These are phyloP conservation scores for Mechanitis messenoides DNA, from an alignment of 2,888 invertebrate genomes.

Conservation along the genomic window DNA sequence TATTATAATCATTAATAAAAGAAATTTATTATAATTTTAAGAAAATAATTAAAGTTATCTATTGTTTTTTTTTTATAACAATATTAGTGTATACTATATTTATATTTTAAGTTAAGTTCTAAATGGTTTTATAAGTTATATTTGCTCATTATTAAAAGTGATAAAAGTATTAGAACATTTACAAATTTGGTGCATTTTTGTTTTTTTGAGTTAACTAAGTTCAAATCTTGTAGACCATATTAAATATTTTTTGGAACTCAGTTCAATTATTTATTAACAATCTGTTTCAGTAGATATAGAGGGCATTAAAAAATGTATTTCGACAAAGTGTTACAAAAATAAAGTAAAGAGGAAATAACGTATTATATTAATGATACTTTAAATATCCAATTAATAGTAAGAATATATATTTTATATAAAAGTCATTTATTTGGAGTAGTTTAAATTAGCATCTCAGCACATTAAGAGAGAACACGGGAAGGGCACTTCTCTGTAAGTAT, in stretches of 20 bases:
- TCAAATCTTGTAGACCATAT: background rate
- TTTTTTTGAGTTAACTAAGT: background rate
- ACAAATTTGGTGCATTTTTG: background rate
- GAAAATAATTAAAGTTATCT: too few relatives aligned
- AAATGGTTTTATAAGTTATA: too few relatives aligned
- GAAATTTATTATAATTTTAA: too few relatives aligned
- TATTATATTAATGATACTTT: background rate
- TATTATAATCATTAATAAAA: too few relatives aligned
- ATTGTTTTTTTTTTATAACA: background rate
- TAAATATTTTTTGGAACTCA: background rate
- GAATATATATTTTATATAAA: background rate
- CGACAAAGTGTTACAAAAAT: background rate
- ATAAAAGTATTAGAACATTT: background rate
- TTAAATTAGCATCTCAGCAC: too few relatives aligned
- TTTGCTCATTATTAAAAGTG: slow-evolving; percentile 1
- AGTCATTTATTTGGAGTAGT: background rate
- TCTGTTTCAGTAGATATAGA: background rate
- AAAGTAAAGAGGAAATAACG: background rate
- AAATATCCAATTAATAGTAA: background rate
- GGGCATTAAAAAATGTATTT: background rate
- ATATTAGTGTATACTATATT: background rate
- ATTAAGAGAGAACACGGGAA: too few relatives aligned
- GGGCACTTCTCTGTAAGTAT: too few relatives aligned
- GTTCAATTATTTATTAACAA: background rate
- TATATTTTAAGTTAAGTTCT: background rate